Evolutionary conservation across 2,797 vertebrate species (phyloP), one percentile per base, ranked within the genome.

Genomic region (Sebastes hubbsi): DNA sequence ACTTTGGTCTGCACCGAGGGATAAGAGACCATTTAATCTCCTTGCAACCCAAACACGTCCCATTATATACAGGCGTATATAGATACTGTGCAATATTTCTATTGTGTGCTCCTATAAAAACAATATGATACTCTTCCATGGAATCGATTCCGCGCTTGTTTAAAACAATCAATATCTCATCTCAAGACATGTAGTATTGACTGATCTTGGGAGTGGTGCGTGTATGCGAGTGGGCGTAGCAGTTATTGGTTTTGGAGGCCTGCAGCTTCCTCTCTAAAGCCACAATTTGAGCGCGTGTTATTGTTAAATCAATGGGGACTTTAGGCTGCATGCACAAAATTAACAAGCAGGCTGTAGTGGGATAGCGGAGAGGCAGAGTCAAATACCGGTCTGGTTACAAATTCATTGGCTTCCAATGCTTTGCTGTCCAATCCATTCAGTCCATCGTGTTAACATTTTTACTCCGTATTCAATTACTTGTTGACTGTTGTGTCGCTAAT

Each of bases 161-260:
- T 72, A 68, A 72, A 72, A 36, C 61, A 80, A 91, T 94, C 93
- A 83, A 92, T 91, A 93, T 76, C 67, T 91, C 84, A 90, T 89
- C 75, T 74, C 9, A 32, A 78, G 83, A 81, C 75, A 81, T 73
- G 82, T 59, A 64, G 46, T 75, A 75, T 34, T 59, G 76, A 64
- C 70, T 34, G 66, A 72, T 86, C 36, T 77, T 46, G 65, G 24
- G 65, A 72, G 73, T 61, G 75, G 63, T 65, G 67, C 30, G 61
- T 29, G 29, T 52, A 75, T 62, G 56, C 36, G 61, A 60, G 70
- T 18, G 69, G 56, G 56, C 22, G 59, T n/a, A 83, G 72, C 62
- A 63, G 73, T 81, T 89, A 89, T 88, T 86, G 82, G 87, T 72
- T 86, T 82, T 76, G 54, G 87, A 84, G 36, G 65, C 82, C 69